These are phyloP conservation scores for Conistra vaccinii DNA, from an alignment of 2,888 invertebrate genomes.

Conservation along the genomic window DNA sequence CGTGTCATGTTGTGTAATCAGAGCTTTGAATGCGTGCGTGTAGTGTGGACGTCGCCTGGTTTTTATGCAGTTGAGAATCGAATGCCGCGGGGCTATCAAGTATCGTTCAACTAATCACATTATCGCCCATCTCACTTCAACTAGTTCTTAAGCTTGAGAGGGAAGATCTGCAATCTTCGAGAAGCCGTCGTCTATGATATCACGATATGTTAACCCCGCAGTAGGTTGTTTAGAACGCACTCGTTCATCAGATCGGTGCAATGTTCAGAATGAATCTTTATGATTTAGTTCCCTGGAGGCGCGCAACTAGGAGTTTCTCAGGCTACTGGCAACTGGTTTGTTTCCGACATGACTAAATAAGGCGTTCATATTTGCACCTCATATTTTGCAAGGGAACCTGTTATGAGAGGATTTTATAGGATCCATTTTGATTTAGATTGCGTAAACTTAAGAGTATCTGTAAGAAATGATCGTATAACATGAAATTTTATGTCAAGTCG, in stretches of 20 bases:
- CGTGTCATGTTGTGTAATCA: slow-evolving; percentile 81
- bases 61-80: slow-evolving; percentile 80
- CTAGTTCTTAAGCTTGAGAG: slow-evolving; percentile 71
- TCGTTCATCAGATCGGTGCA: slow-evolving; percentile 81
- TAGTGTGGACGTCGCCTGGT: slow-evolving; percentile 80
- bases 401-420: slow-evolving; percentile 71
- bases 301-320: slow-evolving; percentile 83
- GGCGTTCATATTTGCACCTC: slow-evolving; percentile 86
- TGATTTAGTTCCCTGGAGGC: slow-evolving; percentile 84
- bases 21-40: slow-evolving; percentile 78
- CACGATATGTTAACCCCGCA: slow-evolving; percentile 71
- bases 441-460: slow-evolving; percentile 54
- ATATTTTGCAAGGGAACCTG: slow-evolving; percentile 77
- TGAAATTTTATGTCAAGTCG: slow-evolving; percentile 55
- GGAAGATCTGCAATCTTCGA: slow-evolving; percentile 73
- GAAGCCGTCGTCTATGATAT: slow-evolving; percentile 72
- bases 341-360: slow-evolving; percentile 86
- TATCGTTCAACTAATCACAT: slow-evolving; percentile 81
- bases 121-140: slow-evolving; percentile 76
- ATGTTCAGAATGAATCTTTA: slow-evolving; percentile 86
- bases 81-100: slow-evolving; percentile 79
- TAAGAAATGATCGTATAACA: slow-evolving; percentile 52
- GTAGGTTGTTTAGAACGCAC: slow-evolving; percentile 71
- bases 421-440: slow-evolving; percentile 78
- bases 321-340: slow-evolving; percentile 85